Percentiles rank a stretch among this genome's conserved stretches.
These are phyloP conservation scores for Dendropsophus ebraccatus DNA, from an alignment of 2,113 vertebrate species.

Conservation along the genomic window DNA sequence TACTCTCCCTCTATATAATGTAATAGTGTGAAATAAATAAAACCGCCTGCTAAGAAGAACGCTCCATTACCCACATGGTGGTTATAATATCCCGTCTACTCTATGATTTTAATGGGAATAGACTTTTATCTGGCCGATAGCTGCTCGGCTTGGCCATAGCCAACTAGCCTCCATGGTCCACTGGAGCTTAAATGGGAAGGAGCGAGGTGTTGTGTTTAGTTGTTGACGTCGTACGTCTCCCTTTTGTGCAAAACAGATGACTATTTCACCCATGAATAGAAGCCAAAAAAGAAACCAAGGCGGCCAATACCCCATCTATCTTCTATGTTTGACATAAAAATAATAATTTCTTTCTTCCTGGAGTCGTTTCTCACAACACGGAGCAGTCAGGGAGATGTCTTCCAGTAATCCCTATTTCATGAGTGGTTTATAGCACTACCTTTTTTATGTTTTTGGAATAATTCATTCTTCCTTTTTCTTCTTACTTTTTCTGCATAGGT, in stretches of 20 bases:
- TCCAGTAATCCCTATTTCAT: neutral
- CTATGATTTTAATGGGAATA: slow-evolving; percentile 39
- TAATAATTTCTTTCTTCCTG: neutral
- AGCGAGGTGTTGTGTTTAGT: slow-evolving; percentile 2
- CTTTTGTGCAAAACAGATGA: slow-evolving; percentile 19
- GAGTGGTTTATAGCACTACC: neutral
- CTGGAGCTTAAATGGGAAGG: slow-evolving; percentile 27
- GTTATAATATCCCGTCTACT: slow-evolving; percentile 29
- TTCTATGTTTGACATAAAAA: slow-evolving; percentile 23
- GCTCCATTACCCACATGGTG: neutral
- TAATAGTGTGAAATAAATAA: neutral
- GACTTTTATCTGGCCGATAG: slow-evolving; percentile 7
- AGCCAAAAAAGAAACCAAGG: slow-evolving; percentile 5
- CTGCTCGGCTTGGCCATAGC: neutral
- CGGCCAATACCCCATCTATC: neutral
- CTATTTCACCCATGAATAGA: neutral
- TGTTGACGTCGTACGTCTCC: neutral
- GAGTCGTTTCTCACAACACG: neutral
- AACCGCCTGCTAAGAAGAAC: neutral
- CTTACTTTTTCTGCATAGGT: too few relatives aligned
- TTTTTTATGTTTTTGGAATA: neutral
- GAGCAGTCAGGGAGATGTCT: neutral
- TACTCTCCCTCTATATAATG: neutral
- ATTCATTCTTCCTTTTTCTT: too few relatives aligned
- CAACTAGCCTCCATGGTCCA: slow-evolving; percentile 16